A percentile compares a stretch with the other conserved stretches of the same genome.
phyloP scores from a whole-genome alignment of 2,888 invertebrate species.

The Augiades crinisus region DNA sequence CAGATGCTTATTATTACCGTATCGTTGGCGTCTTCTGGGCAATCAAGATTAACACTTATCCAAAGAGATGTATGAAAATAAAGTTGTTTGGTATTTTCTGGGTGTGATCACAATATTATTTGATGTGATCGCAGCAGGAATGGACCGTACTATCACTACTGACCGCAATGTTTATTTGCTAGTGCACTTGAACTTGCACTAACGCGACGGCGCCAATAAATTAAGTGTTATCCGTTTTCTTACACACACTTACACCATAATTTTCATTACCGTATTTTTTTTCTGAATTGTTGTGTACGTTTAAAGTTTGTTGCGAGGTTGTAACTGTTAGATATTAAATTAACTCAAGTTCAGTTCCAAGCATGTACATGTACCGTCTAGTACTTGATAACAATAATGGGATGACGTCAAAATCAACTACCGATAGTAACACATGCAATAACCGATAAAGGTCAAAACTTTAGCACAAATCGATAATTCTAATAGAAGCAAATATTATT shows the following conservation, averaged over 20 bases:
- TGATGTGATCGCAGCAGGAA: neutral
- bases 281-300: too few species aligned
- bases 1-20: too few species aligned
- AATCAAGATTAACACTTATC: too few species aligned
- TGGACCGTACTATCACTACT: neutral
- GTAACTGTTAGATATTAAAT: too few species aligned
- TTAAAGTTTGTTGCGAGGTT: too few species aligned
- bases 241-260: too few species aligned
- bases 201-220: neutral
- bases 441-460: neutral
- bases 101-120: neutral
- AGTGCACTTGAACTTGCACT: constrained; percentile 20
- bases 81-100: neutral
- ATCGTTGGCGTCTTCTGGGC: too few species aligned
- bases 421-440: neutral
- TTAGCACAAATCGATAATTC: neutral
- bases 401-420: constrained; percentile 8
- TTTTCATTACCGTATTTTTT: too few species aligned
- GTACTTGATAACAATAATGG: constrained; percentile 5
- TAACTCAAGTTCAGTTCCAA: neutral
- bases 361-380: neutral
- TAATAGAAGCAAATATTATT: neutral
- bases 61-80: too few species aligned
- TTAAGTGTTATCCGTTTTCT: neutral
- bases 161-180: constrained; percentile 8